Evolutionary conservation across 2,797 vertebrate species (phyloP).

Genomic region (Hipposideros larvatus): DNA sequence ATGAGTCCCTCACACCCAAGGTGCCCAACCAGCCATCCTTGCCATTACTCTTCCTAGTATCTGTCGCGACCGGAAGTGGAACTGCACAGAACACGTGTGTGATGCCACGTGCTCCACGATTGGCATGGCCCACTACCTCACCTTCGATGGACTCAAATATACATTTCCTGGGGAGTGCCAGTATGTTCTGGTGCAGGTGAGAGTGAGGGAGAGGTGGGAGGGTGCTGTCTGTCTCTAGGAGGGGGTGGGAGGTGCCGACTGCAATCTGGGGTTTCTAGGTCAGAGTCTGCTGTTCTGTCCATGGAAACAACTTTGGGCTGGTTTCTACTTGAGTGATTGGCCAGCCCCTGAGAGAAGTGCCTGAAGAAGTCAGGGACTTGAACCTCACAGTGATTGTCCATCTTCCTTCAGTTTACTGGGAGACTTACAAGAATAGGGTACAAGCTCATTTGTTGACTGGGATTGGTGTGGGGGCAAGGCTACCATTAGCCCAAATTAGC

Average conservation of each 20-base stretch:
- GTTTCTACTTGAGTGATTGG: neutral
- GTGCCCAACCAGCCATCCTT: rapidly evolving
- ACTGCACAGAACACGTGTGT: slow-evolving; percentile 92
- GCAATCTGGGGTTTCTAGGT: no score
- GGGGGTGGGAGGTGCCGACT: neutral
- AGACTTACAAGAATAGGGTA: neutral
- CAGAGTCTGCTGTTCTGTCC: neutral
- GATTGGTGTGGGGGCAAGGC: neutral
- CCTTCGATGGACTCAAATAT: slow-evolving; percentile 96
- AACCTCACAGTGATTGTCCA: neutral
- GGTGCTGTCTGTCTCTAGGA: neutral
- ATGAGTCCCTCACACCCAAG: neutral
- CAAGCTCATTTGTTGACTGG: neutral
- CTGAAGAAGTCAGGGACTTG: neutral
- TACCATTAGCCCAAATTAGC: rapidly evolving
- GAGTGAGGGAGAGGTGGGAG: neutral
- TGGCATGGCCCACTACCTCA: slow-evolving; percentile 95
- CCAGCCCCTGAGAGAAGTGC: neutral
- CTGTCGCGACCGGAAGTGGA: slow-evolving; percentile 95
- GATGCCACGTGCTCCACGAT: slow-evolving; percentile 93
- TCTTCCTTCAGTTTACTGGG: neutral
- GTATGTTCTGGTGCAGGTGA: slow-evolving; percentile 97
- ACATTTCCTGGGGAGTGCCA: slow-evolving; percentile 96
- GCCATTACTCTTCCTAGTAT: slow-evolving; percentile 85
- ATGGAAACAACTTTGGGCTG: neutral